A percentile compares a stretch with the other conserved stretches of the same genome.
Evolutionary conservation across 2,888 invertebrate genomes (phyloP).

Genomic region (Platerodrilus igneus): DNA sequence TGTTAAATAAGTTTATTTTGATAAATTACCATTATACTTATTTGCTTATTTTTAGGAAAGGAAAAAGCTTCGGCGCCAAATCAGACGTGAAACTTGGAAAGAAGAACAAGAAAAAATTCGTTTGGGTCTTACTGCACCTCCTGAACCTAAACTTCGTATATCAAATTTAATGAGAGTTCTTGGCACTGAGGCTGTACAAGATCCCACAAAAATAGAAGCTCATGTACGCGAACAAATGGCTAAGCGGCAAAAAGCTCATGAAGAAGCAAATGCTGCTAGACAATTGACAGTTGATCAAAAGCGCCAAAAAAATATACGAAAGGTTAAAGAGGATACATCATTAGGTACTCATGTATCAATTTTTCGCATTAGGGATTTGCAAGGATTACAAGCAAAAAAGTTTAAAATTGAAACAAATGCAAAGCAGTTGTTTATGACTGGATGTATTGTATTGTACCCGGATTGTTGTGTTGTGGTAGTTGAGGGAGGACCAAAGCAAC

Average conservation of each 20-base stretch:
- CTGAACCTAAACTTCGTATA: conserved; percentile 91
- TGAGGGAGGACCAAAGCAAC: conserved; percentile 96
- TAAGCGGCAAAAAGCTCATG: conserved; percentile 88
- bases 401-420: conserved; percentile 98
- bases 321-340: conserved; percentile 72
- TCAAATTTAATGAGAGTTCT: conserved; percentile 97
- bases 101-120: conserved; percentile 98
- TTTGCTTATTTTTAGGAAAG: too few species aligned
- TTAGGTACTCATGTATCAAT: conserved; percentile 88
- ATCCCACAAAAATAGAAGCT: conserved; percentile 98
- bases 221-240: conserved; percentile 98
- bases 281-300: conserved; percentile 91
- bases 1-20: too few species aligned
- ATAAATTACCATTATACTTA: too few species aligned
- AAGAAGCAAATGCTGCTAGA: conserved; percentile 90
- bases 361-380: conserved; percentile 83
- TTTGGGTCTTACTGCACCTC: conserved; percentile 88
- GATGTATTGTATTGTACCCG: conserved; percentile 86
- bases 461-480: conserved; percentile 97
- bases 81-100: conserved; percentile 93
- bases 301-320: conserved; percentile 78
- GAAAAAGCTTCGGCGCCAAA: conserved; percentile 93
- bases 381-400: conserved; percentile 86
- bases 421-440: conserved; percentile 93
- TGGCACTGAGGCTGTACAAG: conserved; percentile 96